phyloP scores from a whole-genome alignment of 2,113 vertebrate genomes.

The Hemibagrus wyckioides region DNA sequence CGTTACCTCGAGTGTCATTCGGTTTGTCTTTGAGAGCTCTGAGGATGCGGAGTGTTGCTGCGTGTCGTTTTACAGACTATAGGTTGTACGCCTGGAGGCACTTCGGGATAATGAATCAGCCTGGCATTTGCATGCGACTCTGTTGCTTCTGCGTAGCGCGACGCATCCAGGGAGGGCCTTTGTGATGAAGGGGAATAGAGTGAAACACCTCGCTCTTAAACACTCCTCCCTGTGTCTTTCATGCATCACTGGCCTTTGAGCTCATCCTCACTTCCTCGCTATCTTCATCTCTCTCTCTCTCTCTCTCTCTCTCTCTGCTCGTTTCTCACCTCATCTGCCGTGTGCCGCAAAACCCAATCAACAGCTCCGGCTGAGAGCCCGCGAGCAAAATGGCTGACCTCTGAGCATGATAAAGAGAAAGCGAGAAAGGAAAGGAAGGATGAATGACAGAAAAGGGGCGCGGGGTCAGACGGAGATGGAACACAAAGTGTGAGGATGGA shows the following conservation, averaged over 20 bases:
- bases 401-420: conserved; percentile 25
- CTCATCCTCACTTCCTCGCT: conserved; percentile 6
- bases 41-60: background rate
- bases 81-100: conserved; percentile 29
- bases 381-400: conserved; percentile 49
- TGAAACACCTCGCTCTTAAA: conserved; percentile 44
- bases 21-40: conserved; percentile 10
- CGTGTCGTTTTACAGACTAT: background rate
- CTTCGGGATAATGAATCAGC: conserved; percentile 33
- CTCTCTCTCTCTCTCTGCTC: conserved; percentile 15
- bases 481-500: conserved; percentile 12
- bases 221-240: conserved; percentile 39
- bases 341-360: conserved; percentile 48
- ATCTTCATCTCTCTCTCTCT: conserved; percentile 10
- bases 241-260: conserved; percentile 45
- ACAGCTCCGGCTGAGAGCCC: conserved; percentile 38
- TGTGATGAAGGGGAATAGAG: conserved; percentile 18
- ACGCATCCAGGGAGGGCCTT: conserved; percentile 11
- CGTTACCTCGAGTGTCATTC: conserved; percentile 21
- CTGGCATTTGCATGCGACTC: conserved; percentile 43
- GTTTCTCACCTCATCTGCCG: background rate
- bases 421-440: conserved; percentile 13
- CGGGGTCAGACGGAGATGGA: conserved; percentile 39
- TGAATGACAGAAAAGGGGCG: conserved; percentile 41
- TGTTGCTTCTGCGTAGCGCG: conserved; percentile 15